A percentile compares a stretch with the other conserved stretches of the same genome.
These are phyloP conservation scores for Alloscopus bannaensis DNA, from an alignment of 2,888 invertebrate species.

Conservation along the genomic window DNA sequence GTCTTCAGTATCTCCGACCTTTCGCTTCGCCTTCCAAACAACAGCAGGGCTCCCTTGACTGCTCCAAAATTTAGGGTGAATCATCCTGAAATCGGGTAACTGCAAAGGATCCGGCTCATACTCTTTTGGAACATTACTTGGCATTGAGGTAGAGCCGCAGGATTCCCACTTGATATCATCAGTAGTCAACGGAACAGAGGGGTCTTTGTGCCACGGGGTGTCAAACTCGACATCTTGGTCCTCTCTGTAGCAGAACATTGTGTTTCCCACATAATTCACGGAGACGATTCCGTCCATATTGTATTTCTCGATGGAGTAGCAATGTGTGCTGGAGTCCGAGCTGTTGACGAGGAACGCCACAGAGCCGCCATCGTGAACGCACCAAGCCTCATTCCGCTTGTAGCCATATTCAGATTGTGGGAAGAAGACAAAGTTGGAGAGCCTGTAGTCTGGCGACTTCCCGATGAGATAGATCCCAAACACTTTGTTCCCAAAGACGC, in stretches of 20 bases:
- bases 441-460: conserved; percentile 24
- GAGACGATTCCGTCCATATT: conserved; percentile 29
- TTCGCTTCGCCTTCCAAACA: conserved; percentile 12
- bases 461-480: conserved; percentile 43
- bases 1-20: conserved; percentile 1
- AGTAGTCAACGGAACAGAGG: not conserved
- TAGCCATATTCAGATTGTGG: conserved; percentile 32
- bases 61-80: conserved; percentile 38
- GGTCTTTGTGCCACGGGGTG: conserved; percentile 27
- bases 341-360: conserved; percentile 30
- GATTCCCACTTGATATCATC: conserved; percentile 30
- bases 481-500: conserved; percentile 44
- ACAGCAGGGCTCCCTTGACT: conserved; percentile 36
- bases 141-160: not conserved
- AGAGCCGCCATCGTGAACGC: conserved; percentile 33
- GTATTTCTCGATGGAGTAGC: conserved; percentile 21
- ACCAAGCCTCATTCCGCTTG: not conserved
- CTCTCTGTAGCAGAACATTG: conserved; percentile 34
- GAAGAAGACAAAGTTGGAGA: conserved; percentile 32
- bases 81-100: conserved; percentile 47
- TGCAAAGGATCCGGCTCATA: conserved; percentile 15
- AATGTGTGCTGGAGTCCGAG: conserved; percentile 25
- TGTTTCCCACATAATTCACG: conserved; percentile 5
- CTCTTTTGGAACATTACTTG: not conserved
- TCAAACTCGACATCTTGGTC: conserved; percentile 32